Evolutionary conservation across 1,140 invertebrate genomes (phyloP).

Genomic region (Nebria ingens): DNA sequence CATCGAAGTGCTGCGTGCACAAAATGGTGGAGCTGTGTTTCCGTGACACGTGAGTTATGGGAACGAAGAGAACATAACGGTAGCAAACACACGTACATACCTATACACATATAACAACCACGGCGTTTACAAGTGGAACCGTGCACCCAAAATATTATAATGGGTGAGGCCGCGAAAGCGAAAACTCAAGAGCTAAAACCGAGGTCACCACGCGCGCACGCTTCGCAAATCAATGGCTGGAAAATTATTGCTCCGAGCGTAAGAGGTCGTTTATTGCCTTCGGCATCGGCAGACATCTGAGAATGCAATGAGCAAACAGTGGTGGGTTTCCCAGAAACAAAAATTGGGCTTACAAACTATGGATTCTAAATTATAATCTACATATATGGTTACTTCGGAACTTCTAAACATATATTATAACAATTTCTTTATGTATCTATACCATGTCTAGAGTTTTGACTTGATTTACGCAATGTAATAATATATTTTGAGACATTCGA

Average conservation of each 20-base stretch:
- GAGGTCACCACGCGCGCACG: background rate
- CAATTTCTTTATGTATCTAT: no score
- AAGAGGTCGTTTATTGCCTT: background rate
- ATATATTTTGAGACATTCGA: no score
- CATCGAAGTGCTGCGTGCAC: background rate
- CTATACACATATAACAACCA: background rate
- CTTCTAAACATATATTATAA: no score
- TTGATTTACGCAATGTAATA: no score
- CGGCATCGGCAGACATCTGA: background rate
- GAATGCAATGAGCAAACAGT: no score
- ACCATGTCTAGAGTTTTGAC: no score
- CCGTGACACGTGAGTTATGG: slow-evolving; percentile 6
- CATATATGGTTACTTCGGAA: no score
- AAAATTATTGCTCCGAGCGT: background rate
- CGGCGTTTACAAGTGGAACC: background rate
- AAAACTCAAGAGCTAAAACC: no score
- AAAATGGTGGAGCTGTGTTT: background rate
- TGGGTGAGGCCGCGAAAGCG: background rate
- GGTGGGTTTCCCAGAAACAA: no score
- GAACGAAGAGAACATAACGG: background rate
- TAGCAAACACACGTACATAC: background rate
- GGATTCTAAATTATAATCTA: no score
- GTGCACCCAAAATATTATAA: background rate
- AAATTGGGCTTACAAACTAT: no score
- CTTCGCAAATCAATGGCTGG: background rate